These are phyloP conservation scores for Pyrocephalus nanus DNA, from an alignment of 2,797 vertebrate genomes.

Conservation along the genomic window DNA sequence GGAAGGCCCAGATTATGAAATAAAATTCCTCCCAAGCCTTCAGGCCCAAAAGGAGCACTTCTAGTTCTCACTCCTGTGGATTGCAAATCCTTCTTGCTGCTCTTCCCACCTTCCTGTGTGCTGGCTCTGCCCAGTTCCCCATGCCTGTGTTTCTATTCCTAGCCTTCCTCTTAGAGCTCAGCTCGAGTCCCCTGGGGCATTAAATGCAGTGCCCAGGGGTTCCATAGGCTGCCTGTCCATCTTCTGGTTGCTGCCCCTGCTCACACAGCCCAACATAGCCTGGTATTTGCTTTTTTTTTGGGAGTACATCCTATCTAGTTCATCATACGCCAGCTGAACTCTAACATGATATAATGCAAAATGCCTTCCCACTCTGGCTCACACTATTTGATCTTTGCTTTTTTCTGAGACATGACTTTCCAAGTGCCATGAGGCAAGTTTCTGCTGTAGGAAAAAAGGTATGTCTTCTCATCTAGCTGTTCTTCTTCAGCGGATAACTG, in stretches of 20 bases:
- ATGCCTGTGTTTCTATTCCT: fast-evolving
- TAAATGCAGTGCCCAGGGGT: not conserved
- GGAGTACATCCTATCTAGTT: not conserved
- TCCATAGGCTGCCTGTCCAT: not conserved
- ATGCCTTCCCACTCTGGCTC: not conserved
- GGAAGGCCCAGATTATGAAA: not conserved
- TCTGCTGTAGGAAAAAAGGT: not conserved
- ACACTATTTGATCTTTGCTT: not conserved
- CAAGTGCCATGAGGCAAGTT: not conserved
- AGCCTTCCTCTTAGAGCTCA: not conserved
- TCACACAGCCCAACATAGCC: not conserved
- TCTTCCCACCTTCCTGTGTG: not conserved
- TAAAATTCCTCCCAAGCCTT: not conserved
- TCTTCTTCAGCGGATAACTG: fast-evolving
- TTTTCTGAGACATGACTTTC: not conserved
- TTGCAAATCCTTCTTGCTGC: not conserved
- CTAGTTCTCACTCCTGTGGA: not conserved
- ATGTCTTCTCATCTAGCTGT: not conserved
- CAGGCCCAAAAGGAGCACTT: not conserved
- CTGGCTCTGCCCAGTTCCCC: not conserved
- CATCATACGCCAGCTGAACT: not conserved
- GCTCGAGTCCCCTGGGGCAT: not conserved
- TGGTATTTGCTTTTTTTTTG: not conserved
- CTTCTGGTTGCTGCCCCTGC: not conserved
- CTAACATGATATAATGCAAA: not conserved